Percentiles rank a stretch among this genome's conserved stretches.
phyloP scores from a whole-genome alignment of 2,113 vertebrate genomes.

The Microcebus murinus region DNA sequence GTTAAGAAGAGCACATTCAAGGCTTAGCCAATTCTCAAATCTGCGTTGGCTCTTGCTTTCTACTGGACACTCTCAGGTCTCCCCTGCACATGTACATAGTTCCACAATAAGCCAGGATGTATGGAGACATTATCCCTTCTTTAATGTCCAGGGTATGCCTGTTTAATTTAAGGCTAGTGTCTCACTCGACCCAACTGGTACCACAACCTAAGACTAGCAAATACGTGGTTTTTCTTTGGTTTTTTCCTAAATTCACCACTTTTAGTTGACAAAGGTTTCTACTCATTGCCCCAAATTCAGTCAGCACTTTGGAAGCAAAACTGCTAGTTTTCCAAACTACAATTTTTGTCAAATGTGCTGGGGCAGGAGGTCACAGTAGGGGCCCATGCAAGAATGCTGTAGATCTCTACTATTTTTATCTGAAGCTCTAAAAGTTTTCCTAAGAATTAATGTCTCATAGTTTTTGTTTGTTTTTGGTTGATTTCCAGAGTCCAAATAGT shows the following conservation, averaged over 20 bases:
- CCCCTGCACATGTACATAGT: background rate
- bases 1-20: background rate
- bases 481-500: background rate
- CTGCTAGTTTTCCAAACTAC: background rate
- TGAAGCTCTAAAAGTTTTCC: background rate
- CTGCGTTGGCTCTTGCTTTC: background rate
- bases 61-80: background rate
- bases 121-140: background rate
- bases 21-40: background rate
- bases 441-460: background rate
- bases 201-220: background rate
- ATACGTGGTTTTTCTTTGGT: background rate
- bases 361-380: background rate
- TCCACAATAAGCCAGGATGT: background rate
- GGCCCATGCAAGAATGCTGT: background rate
- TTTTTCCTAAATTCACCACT: background rate
- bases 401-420: background rate
- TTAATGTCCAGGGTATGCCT: background rate
- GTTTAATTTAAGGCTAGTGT: background rate
- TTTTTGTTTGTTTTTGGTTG: background rate
- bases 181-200: background rate
- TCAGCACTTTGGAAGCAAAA: background rate
- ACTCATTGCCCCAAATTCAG: background rate
- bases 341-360: background rate
- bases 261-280: background rate